Evolutionary conservation across 35 echinoderm and acorn worm species (phyloP), one percentile per base, ranked within the genome.

Genomic region (Hemicentrotus pulcherrimus): DNA sequence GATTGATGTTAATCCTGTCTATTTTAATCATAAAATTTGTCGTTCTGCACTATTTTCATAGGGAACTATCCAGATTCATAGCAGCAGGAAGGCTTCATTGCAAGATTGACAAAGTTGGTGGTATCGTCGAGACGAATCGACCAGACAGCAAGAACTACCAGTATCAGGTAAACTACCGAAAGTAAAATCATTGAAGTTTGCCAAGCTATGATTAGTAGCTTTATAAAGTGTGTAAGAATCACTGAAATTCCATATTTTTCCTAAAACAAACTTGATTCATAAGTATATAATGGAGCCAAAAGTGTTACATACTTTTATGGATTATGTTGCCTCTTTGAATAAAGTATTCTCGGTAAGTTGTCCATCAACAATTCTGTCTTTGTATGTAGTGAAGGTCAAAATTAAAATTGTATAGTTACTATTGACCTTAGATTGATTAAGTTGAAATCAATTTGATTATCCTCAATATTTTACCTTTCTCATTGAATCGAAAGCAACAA

Each of bases 71-170:
- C 18, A 94, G 98, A 86, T 99, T 97, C 78, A 99, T 99, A 30
- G 98, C 98, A 65, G 98, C 98, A 90, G 98, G 98, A 24, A 92
- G 98, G 48, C 87, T 99, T n/a, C 98, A 99, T 71, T 99, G 98
- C 92, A 99, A 99, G 61, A 99, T 99, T 86, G 98, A 99, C 94
- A 99, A 99, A 97, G 98, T 99, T 91, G 98, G 98, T 32, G 98
- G 98, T 11, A 99, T 99, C 86, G 98, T 99, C 15, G 98, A 97
- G 86, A 99, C 98, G 14, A 99, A 99, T 94, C 87, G 98, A 30
- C 98, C 98, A 95, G 98, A 99, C 98, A 99, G 98, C 86, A 99
- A 99, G 47, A 99, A 99, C 91, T 97, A 96, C 50, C 98, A 99
- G 86, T 99, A 99, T 85, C 98, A 99, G 98, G 98, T 99, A 86